Evolutionary conservation across 2,113 vertebrate species (phyloP).

Genomic region (Anas platyrhynchos): DNA sequence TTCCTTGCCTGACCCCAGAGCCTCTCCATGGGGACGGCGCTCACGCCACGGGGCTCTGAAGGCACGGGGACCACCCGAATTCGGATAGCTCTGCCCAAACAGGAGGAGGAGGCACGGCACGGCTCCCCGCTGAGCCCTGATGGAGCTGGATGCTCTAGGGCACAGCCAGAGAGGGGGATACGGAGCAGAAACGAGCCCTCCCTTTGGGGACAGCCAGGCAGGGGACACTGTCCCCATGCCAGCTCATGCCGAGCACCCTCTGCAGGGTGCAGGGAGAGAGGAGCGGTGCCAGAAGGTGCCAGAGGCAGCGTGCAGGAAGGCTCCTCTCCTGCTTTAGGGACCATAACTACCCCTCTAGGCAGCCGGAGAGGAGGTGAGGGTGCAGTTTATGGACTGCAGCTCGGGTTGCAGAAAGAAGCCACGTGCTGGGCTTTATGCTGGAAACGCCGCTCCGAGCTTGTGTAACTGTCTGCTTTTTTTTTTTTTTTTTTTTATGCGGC

Average conservation of each 20-base stretch:
- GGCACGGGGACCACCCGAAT: accelerated
- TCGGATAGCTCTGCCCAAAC: background rate
- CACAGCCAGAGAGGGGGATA: too few species aligned
- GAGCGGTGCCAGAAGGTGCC: background rate
- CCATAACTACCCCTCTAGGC: background rate
- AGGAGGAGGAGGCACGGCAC: background rate
- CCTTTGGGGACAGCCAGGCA: background rate
- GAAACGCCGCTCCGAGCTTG: background rate
- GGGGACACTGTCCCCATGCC: background rate
- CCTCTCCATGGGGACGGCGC: background rate
- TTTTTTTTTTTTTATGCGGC: background rate
- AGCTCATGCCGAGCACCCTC: background rate
- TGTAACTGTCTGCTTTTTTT: background rate
- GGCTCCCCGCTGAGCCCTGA: background rate
- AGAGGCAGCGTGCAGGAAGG: background rate
- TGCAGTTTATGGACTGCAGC: background rate
- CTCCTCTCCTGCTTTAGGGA: background rate
- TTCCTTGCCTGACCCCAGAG: background rate
- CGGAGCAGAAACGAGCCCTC: background rate
- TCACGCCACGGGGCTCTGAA: accelerated
- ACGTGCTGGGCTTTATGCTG: background rate
- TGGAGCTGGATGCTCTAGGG: background rate
- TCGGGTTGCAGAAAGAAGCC: background rate
- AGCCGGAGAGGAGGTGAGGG: background rate
- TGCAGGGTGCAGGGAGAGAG: background rate